Evolutionary conservation across 2,113 vertebrate genomes (phyloP), one percentile per base, ranked within the genome.

Genomic region (Hippoglossus stenolepis): DNA sequence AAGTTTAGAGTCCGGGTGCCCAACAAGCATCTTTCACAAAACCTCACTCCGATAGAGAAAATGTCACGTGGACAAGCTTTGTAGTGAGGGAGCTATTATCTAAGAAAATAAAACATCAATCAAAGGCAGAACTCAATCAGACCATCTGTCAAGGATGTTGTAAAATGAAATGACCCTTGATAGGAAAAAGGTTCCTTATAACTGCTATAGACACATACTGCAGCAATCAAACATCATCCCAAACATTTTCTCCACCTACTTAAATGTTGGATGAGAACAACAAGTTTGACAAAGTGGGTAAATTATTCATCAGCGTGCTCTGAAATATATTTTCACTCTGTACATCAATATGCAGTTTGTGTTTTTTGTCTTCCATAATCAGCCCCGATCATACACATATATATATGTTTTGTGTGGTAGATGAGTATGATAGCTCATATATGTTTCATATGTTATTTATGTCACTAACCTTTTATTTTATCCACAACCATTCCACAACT

Each of bases 291-390:
- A 73, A 63, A 38, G 58, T 24, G 7, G 54, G 58, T 80, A 54
- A 85, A 78, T 78, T 73, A 77, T 86, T 73, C 18, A 83, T 65
- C 12, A 66, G 43, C 11, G 49, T 49, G 15, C 47, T 31, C 35
- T 71, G 51, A 8, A 58, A 58, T 63, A n/a, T 67, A 26, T 38
- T 65, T 45, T 60, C 23, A 31, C n/a, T 57, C n/a, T 5, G 7
- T 12, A 15, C 17, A 58, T 69, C 7, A 65, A 59, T 21, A 3
- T 54, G 31, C 28, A 28, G 18, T 17, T 59, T 59, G n/a, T 64
- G 11, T 57, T 11, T 71, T 2, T 71, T 21, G n/a, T 47, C 23
- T 18, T 23, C 23, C 23, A 63, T 63, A 13, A 43, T 43, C 13
- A 24, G 21, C 20, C 24, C 35, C 8, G 9, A 0, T 38, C 35